Percentiles rank a stretch among this genome's conserved stretches.
Conservation (phyloP, 2,888 invertebrate genomes). For the Antitype chi region DNA sequence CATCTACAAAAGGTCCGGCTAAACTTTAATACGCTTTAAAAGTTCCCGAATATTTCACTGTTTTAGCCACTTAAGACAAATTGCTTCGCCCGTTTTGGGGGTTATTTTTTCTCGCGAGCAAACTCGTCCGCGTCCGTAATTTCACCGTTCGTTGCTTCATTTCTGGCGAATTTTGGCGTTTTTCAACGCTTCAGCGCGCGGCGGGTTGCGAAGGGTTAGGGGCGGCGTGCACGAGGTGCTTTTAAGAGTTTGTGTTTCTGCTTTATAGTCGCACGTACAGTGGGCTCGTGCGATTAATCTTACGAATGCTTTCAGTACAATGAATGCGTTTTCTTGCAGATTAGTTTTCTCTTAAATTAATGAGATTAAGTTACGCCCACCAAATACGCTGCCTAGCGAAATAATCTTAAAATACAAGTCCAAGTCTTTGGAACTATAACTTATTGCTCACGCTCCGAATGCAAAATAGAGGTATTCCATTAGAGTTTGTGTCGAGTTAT, state of each 20-base stretch:
- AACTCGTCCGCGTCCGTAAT: constrained; percentile 74
- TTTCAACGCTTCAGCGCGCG: constrained; percentile 62
- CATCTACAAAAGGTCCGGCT: constrained; percentile 75
- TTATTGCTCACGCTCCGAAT: neutral
- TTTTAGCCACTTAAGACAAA: constrained; percentile 87
- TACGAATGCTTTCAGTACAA: constrained; percentile 54
- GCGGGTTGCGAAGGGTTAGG: constrained; percentile 57
- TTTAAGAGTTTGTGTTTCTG: constrained; percentile 43
- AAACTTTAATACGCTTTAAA: constrained; percentile 85
- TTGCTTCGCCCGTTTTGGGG: constrained; percentile 78
- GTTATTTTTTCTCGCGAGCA: constrained; percentile 74
- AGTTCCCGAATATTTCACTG: constrained; percentile 87
- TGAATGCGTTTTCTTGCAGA: constrained; percentile 43
- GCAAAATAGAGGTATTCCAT: constrained; percentile 23
- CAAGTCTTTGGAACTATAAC: neutral
- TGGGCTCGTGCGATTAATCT: constrained; percentile 28
- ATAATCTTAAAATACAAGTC: constrained; percentile 23
- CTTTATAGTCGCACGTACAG: constrained; percentile 23
- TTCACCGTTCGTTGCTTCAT: constrained; percentile 81
- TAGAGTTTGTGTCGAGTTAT: constrained; percentile 28
- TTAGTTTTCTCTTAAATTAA: constrained; percentile 48
- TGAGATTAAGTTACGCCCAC: constrained; percentile 31
- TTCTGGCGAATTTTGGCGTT: constrained; percentile 66
- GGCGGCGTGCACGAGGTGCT: constrained; percentile 39
- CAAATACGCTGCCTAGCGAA: neutral